Evolutionary conservation across 2,888 invertebrate genomes (phyloP).

Genomic region (Lithosia quadra): DNA sequence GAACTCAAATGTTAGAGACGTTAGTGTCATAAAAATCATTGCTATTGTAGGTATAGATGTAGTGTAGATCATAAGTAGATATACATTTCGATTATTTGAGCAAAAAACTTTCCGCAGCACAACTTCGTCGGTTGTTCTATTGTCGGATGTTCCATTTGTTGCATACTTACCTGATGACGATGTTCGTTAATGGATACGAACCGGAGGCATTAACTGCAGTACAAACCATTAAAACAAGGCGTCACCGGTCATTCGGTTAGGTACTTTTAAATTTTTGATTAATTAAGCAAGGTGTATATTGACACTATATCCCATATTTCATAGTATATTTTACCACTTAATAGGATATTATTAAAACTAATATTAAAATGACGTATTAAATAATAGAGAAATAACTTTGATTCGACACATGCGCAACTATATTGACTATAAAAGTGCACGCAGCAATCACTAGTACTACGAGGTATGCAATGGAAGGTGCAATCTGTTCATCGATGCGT

Average conservation of each 20-base stretch:
- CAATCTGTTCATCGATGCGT: conserved; percentile 38
- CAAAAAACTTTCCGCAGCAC: no score
- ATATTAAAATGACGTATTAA: not conserved
- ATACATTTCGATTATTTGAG: no score
- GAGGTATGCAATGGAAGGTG: conserved; percentile 26
- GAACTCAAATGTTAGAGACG: no score
- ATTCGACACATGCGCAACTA: conserved; percentile 48
- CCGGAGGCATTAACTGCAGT: not conserved
- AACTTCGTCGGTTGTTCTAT: no score
- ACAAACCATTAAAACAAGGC: not conserved
- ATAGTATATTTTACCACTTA: not conserved
- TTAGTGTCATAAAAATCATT: no score
- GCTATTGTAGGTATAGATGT: no score
- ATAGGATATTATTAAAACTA: not conserved
- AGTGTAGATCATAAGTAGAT: no score
- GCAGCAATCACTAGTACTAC: conserved; percentile 23
- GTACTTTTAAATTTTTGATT: not conserved
- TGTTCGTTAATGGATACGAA: no score
- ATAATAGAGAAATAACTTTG: conserved; percentile 25
- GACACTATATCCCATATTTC: not conserved
- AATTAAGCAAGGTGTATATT: not conserved
- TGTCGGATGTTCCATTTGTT: no score
- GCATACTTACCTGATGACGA: no score
- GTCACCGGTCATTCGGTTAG: no score
- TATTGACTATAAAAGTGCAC: conserved; percentile 50